phyloP scores from a whole-genome alignment of 2,888 invertebrate genomes.

The Hyles lineata region DNA sequence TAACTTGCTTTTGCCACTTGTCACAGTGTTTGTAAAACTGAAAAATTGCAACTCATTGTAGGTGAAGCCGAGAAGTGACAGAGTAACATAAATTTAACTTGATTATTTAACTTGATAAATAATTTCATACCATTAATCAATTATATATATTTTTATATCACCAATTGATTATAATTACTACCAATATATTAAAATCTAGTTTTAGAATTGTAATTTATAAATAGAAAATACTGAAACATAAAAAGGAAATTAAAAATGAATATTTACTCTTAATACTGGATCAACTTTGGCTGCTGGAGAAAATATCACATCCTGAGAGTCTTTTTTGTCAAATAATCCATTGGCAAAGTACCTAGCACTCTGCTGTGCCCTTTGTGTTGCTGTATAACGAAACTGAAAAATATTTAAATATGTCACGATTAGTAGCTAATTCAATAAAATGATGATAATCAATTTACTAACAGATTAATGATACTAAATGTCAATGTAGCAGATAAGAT shows the following conservation, averaged over 20 bases:
- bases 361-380: slow-evolving; percentile 89
- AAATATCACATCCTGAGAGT: slow-evolving; percentile 86
- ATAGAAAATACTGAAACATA: slow-evolving; percentile 9
- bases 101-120: not conserved
- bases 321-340: slow-evolving; percentile 89
- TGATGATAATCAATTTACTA: no score
- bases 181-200: not conserved
- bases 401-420: not conserved
- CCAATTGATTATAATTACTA: not conserved
- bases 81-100: slow-evolving; percentile 7
- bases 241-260: slow-evolving; percentile 17
- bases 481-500: no score
- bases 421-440: not conserved
- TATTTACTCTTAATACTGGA: slow-evolving; percentile 87
- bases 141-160: not conserved
- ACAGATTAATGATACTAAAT: no score
- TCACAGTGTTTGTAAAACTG: slow-evolving; percentile 92
- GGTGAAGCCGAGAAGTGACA: slow-evolving; percentile 47
- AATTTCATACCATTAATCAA: slow-evolving; percentile 16
- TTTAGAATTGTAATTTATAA: slow-evolving; percentile 28
- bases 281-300: slow-evolving; percentile 87
- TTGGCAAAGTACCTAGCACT: slow-evolving; percentile 91
- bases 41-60: slow-evolving; percentile 71
- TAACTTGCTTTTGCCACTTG: slow-evolving; percentile 88
- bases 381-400: slow-evolving; percentile 90